phyloP scores from a whole-genome alignment of 2,113 vertebrate genomes.

The Cephalopholis sonnerati region DNA sequence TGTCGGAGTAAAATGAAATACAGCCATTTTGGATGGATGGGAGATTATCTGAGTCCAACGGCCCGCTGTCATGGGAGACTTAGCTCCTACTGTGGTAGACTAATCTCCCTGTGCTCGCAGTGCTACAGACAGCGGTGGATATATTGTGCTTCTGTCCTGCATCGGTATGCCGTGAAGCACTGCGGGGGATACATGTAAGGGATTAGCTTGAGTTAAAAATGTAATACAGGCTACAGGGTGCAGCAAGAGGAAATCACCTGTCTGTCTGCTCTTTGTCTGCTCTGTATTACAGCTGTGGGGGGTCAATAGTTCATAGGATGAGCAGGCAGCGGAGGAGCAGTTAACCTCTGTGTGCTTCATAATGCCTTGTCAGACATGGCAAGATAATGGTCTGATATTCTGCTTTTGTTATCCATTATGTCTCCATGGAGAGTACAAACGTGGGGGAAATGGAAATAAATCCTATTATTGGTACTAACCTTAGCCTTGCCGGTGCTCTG shows the following conservation, averaged over 20 bases:
- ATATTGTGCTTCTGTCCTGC: constrained; percentile 46
- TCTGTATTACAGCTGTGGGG: constrained; percentile 33
- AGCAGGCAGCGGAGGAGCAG: constrained; percentile 31
- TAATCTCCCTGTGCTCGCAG: constrained; percentile 54
- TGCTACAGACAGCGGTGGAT: constrained; percentile 45
- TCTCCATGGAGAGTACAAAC: not conserved
- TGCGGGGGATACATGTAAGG: constrained; percentile 57
- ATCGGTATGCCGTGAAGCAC: constrained; percentile 54
- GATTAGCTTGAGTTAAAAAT: constrained; percentile 74
- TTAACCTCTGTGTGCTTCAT: constrained; percentile 47
- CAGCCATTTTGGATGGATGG: constrained; percentile 32
- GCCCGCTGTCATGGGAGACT: constrained; percentile 54
- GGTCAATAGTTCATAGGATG: constrained; percentile 60
- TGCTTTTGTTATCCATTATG: constrained; percentile 3
- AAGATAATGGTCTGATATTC: not conserved
- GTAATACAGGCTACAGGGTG: constrained; percentile 66
- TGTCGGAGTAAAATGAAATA: constrained; percentile 24
- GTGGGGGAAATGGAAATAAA: constrained; percentile 5
- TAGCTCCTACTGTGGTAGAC: constrained; percentile 49
- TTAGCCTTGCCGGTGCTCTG: constrained; percentile 99
- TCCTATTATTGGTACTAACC: constrained; percentile 81
- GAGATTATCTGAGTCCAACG: constrained; percentile 47
- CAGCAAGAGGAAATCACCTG: constrained; percentile 72
- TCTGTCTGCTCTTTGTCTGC: constrained; percentile 69
- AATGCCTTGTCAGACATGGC: constrained; percentile 21